These are phyloP conservation scores for Hiodon tergisus DNA, from an alignment of 2,113 vertebrate species.

Conservation along the genomic window DNA sequence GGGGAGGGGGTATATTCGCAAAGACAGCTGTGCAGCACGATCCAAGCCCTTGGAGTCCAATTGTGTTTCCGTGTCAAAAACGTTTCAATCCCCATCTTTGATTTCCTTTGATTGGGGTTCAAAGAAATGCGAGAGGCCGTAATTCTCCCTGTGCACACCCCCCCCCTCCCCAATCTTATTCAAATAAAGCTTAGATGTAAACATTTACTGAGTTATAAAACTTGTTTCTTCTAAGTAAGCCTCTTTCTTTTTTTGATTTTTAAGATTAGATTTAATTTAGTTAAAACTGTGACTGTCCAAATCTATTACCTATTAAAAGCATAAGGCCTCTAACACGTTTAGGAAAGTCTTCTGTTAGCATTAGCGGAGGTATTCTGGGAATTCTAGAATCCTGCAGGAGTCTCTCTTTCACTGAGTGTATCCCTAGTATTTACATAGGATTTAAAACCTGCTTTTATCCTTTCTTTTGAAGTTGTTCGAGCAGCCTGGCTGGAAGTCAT, in stretches of 20 bases:
- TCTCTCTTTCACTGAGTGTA: conserved; percentile 46
- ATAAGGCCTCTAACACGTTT: conserved; percentile 31
- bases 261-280: conserved; percentile 11
- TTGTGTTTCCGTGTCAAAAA: conserved; percentile 25
- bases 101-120: conserved; percentile 27
- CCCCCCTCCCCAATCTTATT: conserved; percentile 26
- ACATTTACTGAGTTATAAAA: conserved; percentile 38
- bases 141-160: conserved; percentile 24
- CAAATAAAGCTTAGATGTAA: conserved; percentile 25
- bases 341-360: conserved; percentile 42
- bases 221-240: conserved; percentile 9
- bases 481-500: conserved; percentile 32
- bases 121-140: conserved; percentile 18
- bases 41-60: conserved; percentile 21
- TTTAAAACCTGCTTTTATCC: conserved; percentile 35
- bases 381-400: conserved; percentile 35
- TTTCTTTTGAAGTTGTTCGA: conserved; percentile 17
- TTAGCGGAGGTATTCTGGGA: conserved; percentile 42
- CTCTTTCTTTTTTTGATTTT: background rate
- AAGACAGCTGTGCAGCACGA: too few relatives aligned
- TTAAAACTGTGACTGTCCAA: conserved; percentile 34
- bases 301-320: conserved; percentile 35
- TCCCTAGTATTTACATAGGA: conserved; percentile 37
- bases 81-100: conserved; percentile 10
- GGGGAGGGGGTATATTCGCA: background rate